Percentiles rank a stretch among this genome's conserved stretches.
Evolutionary conservation across 2,113 vertebrate species (phyloP).

Genomic region (Sylvietta virens): DNA sequence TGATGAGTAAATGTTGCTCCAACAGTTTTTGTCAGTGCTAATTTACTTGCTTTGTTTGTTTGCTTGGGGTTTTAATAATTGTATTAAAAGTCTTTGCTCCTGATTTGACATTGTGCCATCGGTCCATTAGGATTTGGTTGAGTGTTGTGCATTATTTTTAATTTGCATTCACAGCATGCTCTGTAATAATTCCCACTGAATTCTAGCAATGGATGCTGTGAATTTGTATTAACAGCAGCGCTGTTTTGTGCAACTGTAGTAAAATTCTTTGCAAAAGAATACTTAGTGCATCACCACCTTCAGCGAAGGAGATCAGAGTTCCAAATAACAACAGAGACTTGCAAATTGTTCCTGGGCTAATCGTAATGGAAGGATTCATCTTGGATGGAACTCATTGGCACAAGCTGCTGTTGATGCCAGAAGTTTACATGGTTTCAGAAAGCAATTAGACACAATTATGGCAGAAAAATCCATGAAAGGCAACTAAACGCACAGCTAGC

Average conservation of each 20-base stretch:
- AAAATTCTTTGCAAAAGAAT: conserved; percentile 2
- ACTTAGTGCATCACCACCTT: background rate
- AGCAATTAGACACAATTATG: conserved; percentile 16
- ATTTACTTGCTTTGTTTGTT: conserved; percentile 43
- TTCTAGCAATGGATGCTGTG: conserved; percentile 46
- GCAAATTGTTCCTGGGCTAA: conserved; percentile 3
- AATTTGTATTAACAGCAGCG: conserved; percentile 17
- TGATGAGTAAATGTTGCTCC: background rate
- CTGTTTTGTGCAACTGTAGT: background rate
- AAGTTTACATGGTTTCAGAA: conserved; percentile 17
- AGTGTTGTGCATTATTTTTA: conserved; percentile 29
- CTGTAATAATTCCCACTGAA: conserved; percentile 42
- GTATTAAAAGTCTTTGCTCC: conserved; percentile 39
- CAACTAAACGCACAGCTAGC: background rate
- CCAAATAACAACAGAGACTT: background rate
- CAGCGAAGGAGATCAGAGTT: background rate
- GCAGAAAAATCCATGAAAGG: conserved; percentile 9
- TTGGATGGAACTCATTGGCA: conserved; percentile 12
- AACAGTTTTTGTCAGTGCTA: background rate
- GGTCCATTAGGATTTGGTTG: conserved; percentile 47
- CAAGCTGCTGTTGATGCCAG: background rate
- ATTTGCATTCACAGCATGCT: conserved; percentile 62
- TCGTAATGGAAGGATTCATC: background rate
- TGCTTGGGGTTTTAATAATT: conserved; percentile 10
- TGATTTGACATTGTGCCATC: conserved; percentile 24